Conservation (phyloP, 2,113 vertebrate genomes). For the Menura novaehollandiae region DNA sequence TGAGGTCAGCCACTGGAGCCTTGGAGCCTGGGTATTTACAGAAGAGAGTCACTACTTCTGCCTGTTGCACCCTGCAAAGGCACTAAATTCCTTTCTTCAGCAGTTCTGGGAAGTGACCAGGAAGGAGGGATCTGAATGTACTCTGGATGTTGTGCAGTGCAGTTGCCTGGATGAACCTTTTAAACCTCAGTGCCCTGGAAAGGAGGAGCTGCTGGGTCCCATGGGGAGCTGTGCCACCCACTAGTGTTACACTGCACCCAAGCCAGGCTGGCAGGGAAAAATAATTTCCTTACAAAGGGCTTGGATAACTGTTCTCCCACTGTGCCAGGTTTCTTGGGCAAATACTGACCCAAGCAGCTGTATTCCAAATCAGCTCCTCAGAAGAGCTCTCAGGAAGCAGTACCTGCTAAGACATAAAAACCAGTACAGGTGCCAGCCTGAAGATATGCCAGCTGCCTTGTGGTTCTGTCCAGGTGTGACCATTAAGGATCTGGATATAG, state of each 20-base stretch:
- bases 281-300: neutral
- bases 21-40: neutral
- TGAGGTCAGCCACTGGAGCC: neutral
- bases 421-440: neutral
- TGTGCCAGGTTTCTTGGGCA: neutral
- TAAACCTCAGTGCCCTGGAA: neutral
- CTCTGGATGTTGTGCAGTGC: neutral
- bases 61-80: neutral
- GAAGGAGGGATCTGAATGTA: neutral
- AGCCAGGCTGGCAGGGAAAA: neutral
- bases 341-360: neutral
- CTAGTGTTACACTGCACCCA: rapidly evolving
- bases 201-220: neutral
- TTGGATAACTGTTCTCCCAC: neutral
- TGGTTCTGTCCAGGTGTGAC: neutral
- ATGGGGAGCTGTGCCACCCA: neutral
- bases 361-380: neutral
- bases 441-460: neutral
- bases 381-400: neutral
- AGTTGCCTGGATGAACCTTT: neutral
- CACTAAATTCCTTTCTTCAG: neutral
- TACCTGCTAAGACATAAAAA: neutral
- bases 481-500: neutral
- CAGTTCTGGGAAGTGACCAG: neutral
- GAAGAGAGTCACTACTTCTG: neutral